phyloP scores from a whole-genome alignment of 2,113 vertebrate species.

The Chloebia gouldiae region DNA sequence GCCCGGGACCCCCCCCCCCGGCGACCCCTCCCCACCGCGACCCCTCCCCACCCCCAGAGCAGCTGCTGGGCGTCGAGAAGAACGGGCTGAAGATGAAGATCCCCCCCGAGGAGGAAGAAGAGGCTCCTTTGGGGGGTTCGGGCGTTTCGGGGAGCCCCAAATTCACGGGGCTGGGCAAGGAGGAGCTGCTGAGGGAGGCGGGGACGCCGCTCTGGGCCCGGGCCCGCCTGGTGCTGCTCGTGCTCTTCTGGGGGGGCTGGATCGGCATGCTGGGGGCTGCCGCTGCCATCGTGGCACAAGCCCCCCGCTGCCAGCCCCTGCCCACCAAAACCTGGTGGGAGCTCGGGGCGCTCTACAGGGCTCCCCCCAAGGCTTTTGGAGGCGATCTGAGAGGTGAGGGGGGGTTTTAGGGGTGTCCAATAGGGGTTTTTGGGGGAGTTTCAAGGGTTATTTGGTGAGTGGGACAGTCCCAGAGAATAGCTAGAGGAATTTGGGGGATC shows the following conservation, averaged over 20 bases:
- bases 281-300: not conserved
- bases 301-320: not conserved
- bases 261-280: not conserved
- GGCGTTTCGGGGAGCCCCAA: not conserved
- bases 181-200: not conserved
- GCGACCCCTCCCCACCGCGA: not conserved
- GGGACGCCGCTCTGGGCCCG: not conserved
- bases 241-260: not conserved
- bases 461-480: too few species aligned
- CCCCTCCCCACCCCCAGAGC: not conserved
- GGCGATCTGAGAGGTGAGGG: not conserved
- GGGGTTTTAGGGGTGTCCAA: too few species aligned
- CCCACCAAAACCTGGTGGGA: not conserved
- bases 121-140: fast-evolving
- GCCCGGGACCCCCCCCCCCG: not conserved
- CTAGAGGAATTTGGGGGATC: too few species aligned
- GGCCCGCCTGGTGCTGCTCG: not conserved
- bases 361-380: not conserved
- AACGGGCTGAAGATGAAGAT: not conserved
- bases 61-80: not conserved
- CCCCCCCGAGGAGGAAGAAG: not conserved
- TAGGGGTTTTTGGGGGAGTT: not conserved
- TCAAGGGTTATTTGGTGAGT: too few species aligned
- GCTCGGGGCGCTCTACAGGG: not conserved
- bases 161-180: not conserved